phyloP scores from a whole-genome alignment of 2,113 vertebrate species.

The Rhinopomastus cyanomelas region DNA sequence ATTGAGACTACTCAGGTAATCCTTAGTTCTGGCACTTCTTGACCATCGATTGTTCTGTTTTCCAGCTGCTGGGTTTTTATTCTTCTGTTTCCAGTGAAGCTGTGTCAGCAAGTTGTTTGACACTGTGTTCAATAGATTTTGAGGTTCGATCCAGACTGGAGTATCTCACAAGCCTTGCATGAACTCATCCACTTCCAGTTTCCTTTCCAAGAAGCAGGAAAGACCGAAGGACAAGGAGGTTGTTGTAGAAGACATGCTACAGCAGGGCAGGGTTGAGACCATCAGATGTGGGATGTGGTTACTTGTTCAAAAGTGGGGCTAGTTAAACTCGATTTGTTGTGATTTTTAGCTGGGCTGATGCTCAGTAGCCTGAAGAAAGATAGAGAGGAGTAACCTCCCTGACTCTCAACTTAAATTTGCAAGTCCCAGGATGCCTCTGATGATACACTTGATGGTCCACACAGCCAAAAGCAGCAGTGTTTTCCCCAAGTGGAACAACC shows the following conservation, averaged over 20 bases:
- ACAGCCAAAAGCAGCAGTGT: not conserved
- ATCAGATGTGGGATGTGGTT: not conserved
- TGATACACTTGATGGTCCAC: not conserved
- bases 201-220: not conserved
- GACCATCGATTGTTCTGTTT: accelerated
- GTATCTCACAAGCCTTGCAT: not conserved
- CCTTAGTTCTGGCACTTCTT: not conserved
- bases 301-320: not conserved
- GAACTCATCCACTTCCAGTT: not conserved
- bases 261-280: not conserved
- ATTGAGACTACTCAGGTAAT: not conserved
- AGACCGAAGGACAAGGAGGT: not conserved
- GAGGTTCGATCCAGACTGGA: not conserved
- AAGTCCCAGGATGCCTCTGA: not conserved
- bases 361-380: not conserved
- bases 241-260: not conserved
- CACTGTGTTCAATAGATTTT: not conserved
- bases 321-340: accelerated
- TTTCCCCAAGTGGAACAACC: not conserved
- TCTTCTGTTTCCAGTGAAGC: not conserved
- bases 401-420: not conserved
- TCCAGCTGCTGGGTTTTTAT: not conserved
- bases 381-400: not conserved
- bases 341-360: not conserved
- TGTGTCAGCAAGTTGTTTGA: accelerated